Evolutionary conservation across 2,888 invertebrate genomes (phyloP).

Genomic region (Pyrrhia umbra): DNA sequence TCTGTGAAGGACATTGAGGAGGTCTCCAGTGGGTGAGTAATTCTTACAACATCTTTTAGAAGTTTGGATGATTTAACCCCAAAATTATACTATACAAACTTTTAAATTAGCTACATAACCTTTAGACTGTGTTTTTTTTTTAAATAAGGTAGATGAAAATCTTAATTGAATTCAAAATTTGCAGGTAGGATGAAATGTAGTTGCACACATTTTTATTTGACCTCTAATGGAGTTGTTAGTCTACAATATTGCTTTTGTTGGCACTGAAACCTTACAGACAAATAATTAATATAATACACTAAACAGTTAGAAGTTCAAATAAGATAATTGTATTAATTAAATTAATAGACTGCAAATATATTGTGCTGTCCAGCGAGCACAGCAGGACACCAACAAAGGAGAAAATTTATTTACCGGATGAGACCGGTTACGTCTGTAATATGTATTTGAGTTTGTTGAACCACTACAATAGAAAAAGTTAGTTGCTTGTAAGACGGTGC

Average conservation of each 20-base stretch:
- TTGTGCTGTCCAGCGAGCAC: neutral
- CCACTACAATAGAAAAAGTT: neutral
- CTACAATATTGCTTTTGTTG: too few relatives aligned
- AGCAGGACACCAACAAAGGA: neutral
- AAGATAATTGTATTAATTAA: neutral
- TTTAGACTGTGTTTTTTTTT: too few relatives aligned
- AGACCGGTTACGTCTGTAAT: neutral
- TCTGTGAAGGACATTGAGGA: constrained; percentile 86
- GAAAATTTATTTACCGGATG: neutral
- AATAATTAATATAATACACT: neutral
- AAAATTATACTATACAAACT: neutral
- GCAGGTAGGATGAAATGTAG: constrained; percentile 18
- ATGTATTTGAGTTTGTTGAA: neutral
- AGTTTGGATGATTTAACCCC: neutral
- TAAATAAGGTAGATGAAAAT: constrained; percentile 5
- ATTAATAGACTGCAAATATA: neutral
- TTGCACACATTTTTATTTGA: neutral
- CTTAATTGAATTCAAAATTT: neutral
- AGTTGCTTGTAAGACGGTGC: neutral
- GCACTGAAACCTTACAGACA: too few relatives aligned
- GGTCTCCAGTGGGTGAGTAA: constrained; percentile 81
- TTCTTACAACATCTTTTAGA: constrained; percentile 2
- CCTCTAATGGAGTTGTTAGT: too few relatives aligned
- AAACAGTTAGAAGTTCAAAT: too few relatives aligned
- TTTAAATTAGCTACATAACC: too few relatives aligned